Base-by-base conservation (phyloP, 2,113 vertebrate genomes). In the Ceuthmochares aereus region DNA sequence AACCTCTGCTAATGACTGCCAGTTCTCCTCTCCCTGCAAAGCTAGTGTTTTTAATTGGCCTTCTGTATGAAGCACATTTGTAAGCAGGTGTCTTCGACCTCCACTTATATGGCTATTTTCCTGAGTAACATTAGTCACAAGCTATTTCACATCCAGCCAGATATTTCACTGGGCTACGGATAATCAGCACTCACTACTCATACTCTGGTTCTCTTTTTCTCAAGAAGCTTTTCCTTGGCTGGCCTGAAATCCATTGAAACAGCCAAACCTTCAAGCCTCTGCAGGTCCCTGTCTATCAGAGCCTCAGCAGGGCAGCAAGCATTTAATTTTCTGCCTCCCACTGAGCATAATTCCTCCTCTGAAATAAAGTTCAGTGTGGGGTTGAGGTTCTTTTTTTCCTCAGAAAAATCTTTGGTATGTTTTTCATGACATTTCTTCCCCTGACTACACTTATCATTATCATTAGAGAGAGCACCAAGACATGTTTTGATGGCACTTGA, bases 371-470 rank as follows among this genome's bases (percentile, higher is more conserved):
- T 95, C 95, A 96, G 95, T 8, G 45, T 97, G 79, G 88, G 95
- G 93, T 87, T 95, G 90, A 94, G 58, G 49, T 68, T 91, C 43
- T 90, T 89, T 85, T 92, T 79, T 79, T 91, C 40, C 76, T 74
- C 45, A 92, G 85, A 94, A 95, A 96, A 96, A 96, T 93, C 88
- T 84, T 90, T 79, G 93, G 84, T 94, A 93, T 94, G 72, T 86
- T 95, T 97, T 95, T 97, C 89, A 32, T 97, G 96, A 96, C 87
- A 97, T 88, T 70, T 93, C 96, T 96, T 97, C 89, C 91, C 52
- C 82, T 7, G 21, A 93, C 88, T 96, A 93, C 95, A 96, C 96
- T 97, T 94, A 96, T 97, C 94, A 95, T 96, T 88, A 97, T 93
- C 79, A 85, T 96, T 94, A 97, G 47, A 90, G 94, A 96, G 95